Base-by-base conservation (phyloP, 2,888 invertebrate species). In the Diaperis boleti region DNA sequence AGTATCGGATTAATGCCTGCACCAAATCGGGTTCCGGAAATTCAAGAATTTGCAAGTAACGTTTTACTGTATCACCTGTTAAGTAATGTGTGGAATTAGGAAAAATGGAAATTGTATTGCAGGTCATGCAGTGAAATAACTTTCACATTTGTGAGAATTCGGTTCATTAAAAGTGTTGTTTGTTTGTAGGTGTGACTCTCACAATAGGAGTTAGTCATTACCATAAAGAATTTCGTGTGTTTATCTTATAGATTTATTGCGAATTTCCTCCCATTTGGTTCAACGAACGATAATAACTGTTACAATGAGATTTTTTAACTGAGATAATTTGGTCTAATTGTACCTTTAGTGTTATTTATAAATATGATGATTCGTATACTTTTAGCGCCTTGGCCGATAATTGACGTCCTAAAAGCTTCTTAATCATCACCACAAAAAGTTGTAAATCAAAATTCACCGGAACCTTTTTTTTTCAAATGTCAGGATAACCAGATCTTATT, bases 381-480 rank as follows among this genome's bases (percentile, higher is more conserved):
- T 11, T 44, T 44, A 44, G 14, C 44, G 13, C 26, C 11, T 44
- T 22, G 13, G 44, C n/a, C 44, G 26, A 22, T 44, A 26, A 22
- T 11, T 11, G 14, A 11, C 7, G 7, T 13, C 6, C 13, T 44
- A 44, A 44, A 26, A 26, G 7, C 26, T 2, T 26, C 26, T 44
- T 14, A 44, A 26, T 44, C 22, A 26, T 26, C 10, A n/a, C n/a
- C 11, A n/a, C 44, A 44, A 44, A 44, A 44, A 41, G 11, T 13
- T 3, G 33, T 11, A 33, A 5, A 33, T 33, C 5, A 5, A 11
- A 33, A 5, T n/a, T 11, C 5, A 5, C 20, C 26, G n/a, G n/a
- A 13, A 33, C n/a, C 37, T 13, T 14, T 39, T 37, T 52, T 42
- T 52, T 52, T n/a, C 17, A 39, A 52, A 52, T 52, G 52, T 52